Evolutionary conservation across 2,113 vertebrate species (phyloP).

Genomic region (human): DNA sequence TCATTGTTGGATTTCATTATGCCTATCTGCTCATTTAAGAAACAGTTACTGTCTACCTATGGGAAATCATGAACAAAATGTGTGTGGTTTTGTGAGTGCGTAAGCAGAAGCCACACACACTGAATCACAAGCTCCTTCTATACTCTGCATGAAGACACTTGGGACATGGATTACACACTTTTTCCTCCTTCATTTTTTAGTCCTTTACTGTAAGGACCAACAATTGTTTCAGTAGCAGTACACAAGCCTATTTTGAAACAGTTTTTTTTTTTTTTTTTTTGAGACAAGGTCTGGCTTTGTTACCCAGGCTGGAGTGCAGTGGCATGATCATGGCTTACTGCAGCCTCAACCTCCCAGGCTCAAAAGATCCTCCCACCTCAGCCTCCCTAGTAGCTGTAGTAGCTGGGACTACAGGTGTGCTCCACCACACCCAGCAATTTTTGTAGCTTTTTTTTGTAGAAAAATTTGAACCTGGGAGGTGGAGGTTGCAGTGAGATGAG

Average conservation of each 20-base stretch:
- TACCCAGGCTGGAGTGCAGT: no score
- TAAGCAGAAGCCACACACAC: neutral
- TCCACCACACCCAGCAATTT: no score
- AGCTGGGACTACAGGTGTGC: no score
- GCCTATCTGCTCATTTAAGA: neutral
- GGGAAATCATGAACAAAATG: neutral
- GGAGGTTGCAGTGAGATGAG: no score
- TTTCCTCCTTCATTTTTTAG: neutral
- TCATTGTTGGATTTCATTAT: neutral
- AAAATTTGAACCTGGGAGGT: no score
- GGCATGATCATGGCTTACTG: no score
- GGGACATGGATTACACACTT: neutral
- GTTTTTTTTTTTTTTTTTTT: no score
- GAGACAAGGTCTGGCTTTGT: no score
- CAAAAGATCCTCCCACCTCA: no score
- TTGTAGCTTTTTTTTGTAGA: no score
- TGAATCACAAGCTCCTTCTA: neutral
- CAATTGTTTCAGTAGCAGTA: neutral
- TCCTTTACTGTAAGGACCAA: neutral
- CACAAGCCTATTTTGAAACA: neutral
- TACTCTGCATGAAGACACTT: neutral
- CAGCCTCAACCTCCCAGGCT: no score
- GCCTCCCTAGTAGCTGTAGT: no score
- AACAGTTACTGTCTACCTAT: neutral
- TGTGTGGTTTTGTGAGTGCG: neutral